Conservation (phyloP, 1,140 invertebrate species). For the Drosophila paulistorum region DNA sequence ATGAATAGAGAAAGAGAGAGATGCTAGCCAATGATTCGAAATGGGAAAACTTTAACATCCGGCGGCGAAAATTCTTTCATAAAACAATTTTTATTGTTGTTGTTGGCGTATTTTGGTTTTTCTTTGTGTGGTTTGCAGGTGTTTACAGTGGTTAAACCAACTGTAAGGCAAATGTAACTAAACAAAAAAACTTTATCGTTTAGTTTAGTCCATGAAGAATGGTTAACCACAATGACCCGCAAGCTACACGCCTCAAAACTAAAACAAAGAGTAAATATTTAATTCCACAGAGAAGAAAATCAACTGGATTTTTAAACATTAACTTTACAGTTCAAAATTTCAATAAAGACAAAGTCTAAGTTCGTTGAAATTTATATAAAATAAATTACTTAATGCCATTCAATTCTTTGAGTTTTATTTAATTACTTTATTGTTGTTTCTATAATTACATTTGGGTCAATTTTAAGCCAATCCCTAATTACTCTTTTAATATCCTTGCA, state of each 20-base stretch:
- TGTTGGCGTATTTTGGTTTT: not conserved
- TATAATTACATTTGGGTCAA: no score
- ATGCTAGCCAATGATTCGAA: constrained; percentile 42
- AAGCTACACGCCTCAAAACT: not conserved
- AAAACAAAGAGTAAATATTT: no score
- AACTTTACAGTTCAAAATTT: no score
- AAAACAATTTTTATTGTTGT: constrained; percentile 12
- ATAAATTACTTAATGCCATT: no score
- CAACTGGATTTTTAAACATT: no score
- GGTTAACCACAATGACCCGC: constrained; percentile 22
- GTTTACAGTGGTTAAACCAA: constrained; percentile 5
- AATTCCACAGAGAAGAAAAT: no score
- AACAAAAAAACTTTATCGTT: constrained; percentile 34
- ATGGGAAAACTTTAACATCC: constrained; percentile 74
- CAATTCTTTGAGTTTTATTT: no score
- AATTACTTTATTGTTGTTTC: no score
- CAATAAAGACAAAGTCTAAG: no score
- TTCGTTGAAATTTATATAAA: no score
- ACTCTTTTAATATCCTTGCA: no score
- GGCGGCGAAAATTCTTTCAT: constrained; percentile 36
- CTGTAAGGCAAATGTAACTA: constrained; percentile 19
- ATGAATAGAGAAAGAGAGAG: constrained; percentile 23
- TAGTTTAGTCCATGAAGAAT: constrained; percentile 6
- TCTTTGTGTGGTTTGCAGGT: constrained; percentile 13
- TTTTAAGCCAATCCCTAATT: no score